Conservation (phyloP, 53 echinoderm and acorn worm genomes). For the Astropecten irregularis region DNA sequence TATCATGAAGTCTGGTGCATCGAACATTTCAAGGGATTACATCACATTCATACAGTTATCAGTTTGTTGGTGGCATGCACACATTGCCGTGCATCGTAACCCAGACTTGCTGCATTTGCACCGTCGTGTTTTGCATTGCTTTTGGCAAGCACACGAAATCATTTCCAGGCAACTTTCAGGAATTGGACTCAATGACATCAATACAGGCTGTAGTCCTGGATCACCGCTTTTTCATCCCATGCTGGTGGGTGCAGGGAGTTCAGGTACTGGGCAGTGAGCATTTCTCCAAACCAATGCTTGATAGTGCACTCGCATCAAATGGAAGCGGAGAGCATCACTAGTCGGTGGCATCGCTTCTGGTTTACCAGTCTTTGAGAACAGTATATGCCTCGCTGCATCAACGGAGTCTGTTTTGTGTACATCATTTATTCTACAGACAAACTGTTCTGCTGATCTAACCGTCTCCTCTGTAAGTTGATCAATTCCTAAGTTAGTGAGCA, state of each 20-base stretch:
- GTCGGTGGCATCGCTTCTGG: constrained; percentile 27
- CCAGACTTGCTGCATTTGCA: constrained; percentile 25
- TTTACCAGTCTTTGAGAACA: constrained; percentile 7
- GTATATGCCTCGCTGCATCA: background rate
- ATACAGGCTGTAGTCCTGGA: background rate
- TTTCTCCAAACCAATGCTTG: constrained; percentile 36
- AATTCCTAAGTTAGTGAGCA: too few relatives aligned
- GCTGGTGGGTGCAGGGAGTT: too few relatives aligned
- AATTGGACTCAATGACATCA: too few relatives aligned
- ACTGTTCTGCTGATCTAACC: too few relatives aligned
- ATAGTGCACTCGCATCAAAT: constrained; percentile 26
- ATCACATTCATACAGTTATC: background rate
- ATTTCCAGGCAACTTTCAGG: constrained; percentile 33
- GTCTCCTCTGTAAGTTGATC: too few relatives aligned
- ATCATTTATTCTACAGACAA: constrained; percentile 9
- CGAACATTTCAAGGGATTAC: too few relatives aligned
- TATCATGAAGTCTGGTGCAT: too few relatives aligned
- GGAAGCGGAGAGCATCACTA: background rate
- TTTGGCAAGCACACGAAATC: constrained; percentile 19
- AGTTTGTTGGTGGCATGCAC: too few relatives aligned
- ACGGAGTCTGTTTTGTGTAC: background rate
- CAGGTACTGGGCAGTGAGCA: too few relatives aligned
- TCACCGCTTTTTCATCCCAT: constrained; percentile 60
- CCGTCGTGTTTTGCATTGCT: background rate
- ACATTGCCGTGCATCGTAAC: constrained; percentile 2